Percentiles rank a stretch among this genome's conserved stretches.
Conservation (phyloP, 2,113 vertebrate genomes). For the Mus pahari region DNA sequence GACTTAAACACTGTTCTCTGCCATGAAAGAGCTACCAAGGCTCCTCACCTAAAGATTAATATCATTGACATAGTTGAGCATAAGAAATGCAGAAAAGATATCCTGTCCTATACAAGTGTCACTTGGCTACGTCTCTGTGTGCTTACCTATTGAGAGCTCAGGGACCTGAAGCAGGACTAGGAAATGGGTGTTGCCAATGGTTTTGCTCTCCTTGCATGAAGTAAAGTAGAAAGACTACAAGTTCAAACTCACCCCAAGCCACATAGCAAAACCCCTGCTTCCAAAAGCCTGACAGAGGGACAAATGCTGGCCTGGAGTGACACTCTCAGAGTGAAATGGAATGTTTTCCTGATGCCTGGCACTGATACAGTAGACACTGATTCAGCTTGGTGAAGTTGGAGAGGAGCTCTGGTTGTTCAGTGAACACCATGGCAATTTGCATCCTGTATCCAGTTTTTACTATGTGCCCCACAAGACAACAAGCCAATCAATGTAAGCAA, state of each 20-base stretch:
- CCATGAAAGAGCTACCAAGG: background rate
- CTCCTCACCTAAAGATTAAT: background rate
- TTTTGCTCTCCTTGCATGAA: background rate
- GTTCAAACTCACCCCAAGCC: background rate
- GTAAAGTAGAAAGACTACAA: background rate
- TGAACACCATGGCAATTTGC: background rate
- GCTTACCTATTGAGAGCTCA: background rate
- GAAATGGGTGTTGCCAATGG: background rate
- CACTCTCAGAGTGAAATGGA: background rate
- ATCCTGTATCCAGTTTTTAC: background rate
- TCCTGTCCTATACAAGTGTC: background rate
- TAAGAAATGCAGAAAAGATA: background rate
- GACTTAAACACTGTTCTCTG: constrained; percentile 5
- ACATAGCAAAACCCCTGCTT: background rate
- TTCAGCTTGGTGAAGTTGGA: background rate
- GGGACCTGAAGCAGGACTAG: background rate
- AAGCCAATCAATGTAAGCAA: constrained; percentile 8
- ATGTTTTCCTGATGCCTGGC: background rate
- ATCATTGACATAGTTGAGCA: background rate
- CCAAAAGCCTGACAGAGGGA: background rate
- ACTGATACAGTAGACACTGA: background rate
- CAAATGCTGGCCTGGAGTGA: background rate
- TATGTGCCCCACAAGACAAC: background rate
- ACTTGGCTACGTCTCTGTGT: background rate
- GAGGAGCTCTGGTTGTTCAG: background rate